Evolutionary conservation across 1,140 invertebrate species (phyloP).

Genomic region (Hesperophylax magnus): DNA sequence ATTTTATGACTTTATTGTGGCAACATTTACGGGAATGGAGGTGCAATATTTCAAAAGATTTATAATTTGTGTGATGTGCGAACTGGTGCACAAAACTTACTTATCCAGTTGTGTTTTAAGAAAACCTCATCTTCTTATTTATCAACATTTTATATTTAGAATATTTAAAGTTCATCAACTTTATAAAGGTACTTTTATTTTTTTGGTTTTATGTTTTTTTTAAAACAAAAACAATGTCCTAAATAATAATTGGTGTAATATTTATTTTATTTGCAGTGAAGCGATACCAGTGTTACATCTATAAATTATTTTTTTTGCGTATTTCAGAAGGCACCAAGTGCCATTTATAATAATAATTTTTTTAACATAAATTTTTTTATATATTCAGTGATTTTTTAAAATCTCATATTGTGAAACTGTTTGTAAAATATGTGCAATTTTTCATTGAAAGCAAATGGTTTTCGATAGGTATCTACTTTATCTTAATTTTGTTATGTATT

Average conservation of each 20-base stretch:
- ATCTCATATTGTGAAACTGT: background rate
- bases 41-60: background rate
- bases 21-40: no score
- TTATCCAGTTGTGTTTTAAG: no score
- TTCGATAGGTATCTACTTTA: background rate
- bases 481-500: background rate
- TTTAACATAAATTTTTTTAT: background rate
- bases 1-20: no score
- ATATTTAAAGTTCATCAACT: no score
- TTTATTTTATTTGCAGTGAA: no score
- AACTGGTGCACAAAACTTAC: background rate
- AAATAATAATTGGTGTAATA: no score
- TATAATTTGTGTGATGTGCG: background rate
- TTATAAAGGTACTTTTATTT: no score
- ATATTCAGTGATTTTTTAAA: background rate
- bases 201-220: background rate
- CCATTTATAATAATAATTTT: background rate
- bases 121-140: no score
- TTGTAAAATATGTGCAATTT: background rate
- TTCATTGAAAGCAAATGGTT: background rate
- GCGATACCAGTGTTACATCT: background rate
- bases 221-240: background rate
- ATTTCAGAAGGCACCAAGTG: slow-evolving; percentile 6
- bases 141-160: no score
- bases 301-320: background rate